These are phyloP conservation scores for Eristalis tenax DNA, from an alignment of 2,888 invertebrate species.

Conservation along the genomic window DNA sequence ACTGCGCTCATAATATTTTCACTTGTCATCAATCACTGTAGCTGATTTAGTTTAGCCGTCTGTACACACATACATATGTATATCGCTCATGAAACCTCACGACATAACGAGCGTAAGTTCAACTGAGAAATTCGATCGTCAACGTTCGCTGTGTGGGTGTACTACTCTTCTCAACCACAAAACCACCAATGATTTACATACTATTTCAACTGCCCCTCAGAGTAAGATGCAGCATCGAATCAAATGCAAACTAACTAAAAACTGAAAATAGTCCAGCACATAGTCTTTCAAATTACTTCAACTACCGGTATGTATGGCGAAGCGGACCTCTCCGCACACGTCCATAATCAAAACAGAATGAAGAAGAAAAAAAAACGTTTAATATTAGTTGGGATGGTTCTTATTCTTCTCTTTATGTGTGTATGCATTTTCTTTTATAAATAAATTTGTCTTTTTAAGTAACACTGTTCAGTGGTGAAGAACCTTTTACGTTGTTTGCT, in stretches of 20 bases:
- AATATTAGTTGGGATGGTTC: neutral
- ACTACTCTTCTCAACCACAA: neutral
- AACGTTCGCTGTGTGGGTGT: neutral
- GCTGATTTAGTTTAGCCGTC: neutral
- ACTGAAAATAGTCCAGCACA: too few species aligned
- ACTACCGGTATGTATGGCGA: neutral
- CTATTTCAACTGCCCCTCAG: neutral
- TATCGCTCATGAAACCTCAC: neutral
- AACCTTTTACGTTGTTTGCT: neutral
- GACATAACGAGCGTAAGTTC: neutral
- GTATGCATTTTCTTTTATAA: constrained; percentile 1
- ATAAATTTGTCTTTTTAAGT: neutral
- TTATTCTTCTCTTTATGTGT: neutral
- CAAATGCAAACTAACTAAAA: neutral
- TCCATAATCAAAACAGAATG: constrained; percentile 19
- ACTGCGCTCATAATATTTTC: constrained; percentile 3
- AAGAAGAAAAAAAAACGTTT: constrained; percentile 5
- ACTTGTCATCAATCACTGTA: constrained; percentile 27
- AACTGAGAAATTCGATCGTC: neutral
- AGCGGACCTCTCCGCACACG: neutral
- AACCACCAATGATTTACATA: neutral
- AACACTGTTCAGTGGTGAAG: neutral
- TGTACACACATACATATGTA: neutral
- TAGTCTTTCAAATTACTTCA: neutral
- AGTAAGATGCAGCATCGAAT: neutral